Evolutionary conservation across 2,797 vertebrate species (phyloP), one percentile per base, ranked within the genome.

Genomic region (Acrossocheilus wenchowensis): DNA sequence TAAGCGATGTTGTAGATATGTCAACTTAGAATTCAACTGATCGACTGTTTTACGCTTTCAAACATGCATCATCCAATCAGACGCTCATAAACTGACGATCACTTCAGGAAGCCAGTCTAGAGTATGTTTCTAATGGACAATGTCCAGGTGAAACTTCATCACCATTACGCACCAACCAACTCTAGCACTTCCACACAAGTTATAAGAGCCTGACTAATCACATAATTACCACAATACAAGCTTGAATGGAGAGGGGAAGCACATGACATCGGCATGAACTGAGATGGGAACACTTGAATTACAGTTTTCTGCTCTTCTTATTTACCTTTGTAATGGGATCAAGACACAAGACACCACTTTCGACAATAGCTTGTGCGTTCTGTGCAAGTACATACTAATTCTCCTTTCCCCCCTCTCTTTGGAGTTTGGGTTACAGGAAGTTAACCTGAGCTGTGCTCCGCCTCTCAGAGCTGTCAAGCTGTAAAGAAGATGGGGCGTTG

Each of bases 351-450:
- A 92, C 87, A 92, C 92, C 85, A 90, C 92, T 89, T 69, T 89
- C 73, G 84, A 94, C 93, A 94, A 94, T 92, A 90, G 78, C 52
- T 87, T 86, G 73, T 83, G 88, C 90, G 87, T 91, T 91, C 91
- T 79, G 87, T 30, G 88, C 91, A 91, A 94, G 93, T 90, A 93
- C 94, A 94, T 93, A 93, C 93, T 92, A 93, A 93, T 95, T 93
- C 92, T 89, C 73, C 34, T 78, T 73, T 26, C 74, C 82, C 84
- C 78, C 64, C 43, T 90, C 80, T 81, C 30, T 78, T 80, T 88
- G 71, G 82, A 89, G 89, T 94, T 94, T 93, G 90, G 91, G 93
- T 95, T 95, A 95, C 94, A 95, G 94, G 93, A 95, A 95, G 93
- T 92, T 93, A 91, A 93, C 92, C 91, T 88, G 78, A 94, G 91